A percentile compares a stretch with the other conserved stretches of the same genome.
Evolutionary conservation across 2,888 invertebrate genomes (phyloP).

Genomic region (Eupithecia inturbata): DNA sequence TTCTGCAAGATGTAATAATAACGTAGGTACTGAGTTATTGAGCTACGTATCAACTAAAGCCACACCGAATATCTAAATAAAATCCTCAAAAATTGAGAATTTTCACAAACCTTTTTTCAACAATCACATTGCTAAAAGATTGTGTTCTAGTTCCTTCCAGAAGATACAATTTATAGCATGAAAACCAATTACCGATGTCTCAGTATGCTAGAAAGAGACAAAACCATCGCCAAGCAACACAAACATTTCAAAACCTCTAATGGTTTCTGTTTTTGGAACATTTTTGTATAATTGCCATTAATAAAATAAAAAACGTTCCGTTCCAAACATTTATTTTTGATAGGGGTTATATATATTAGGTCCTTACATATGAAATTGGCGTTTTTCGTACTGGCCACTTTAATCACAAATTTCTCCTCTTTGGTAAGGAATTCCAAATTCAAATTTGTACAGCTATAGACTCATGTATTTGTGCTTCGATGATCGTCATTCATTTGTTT

Average conservation of each 20-base stretch:
- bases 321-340: neutral
- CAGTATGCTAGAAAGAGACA: slow-evolving; percentile 8
- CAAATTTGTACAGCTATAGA: too few relatives aligned
- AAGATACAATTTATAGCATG: slow-evolving; percentile 25
- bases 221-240: neutral
- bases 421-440: too few relatives aligned
- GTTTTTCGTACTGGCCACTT: too few relatives aligned
- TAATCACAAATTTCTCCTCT: too few relatives aligned
- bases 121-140: slow-evolving; percentile 80
- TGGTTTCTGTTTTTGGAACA: neutral
- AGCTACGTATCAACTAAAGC: slow-evolving; percentile 16
- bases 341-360: too few relatives aligned
- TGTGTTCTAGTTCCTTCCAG: slow-evolving; percentile 49
- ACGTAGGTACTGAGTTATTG: slow-evolving; percentile 42
- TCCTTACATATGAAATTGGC: too few relatives aligned
- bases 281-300: neutral
- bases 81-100: slow-evolving; percentile 63
- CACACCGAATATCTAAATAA: slow-evolving; percentile 30
- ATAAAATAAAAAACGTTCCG: neutral
- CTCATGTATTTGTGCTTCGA: too few relatives aligned
- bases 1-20: slow-evolving; percentile 47
- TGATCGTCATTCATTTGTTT: too few relatives aligned
- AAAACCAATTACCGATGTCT: neutral
- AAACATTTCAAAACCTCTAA: neutral
- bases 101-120: slow-evolving; percentile 62